Evolutionary conservation across 2,888 invertebrate species (phyloP).

Genomic region (Atrina japonica): DNA sequence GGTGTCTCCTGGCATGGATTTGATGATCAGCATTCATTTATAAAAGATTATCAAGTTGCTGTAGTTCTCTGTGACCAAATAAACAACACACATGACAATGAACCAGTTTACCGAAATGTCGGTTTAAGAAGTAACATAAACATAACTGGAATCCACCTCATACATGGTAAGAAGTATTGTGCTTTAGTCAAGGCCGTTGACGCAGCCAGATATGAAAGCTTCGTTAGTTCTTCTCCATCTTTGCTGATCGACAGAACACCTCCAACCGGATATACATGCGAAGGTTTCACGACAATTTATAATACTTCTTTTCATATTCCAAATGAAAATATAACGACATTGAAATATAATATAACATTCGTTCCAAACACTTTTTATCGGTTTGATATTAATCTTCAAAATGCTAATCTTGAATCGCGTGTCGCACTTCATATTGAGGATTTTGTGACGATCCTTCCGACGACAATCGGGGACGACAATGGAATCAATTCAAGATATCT

Average conservation of each 20-base stretch:
- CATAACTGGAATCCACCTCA: conserved; percentile 31
- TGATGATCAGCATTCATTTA: conserved; percentile 46
- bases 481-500: background rate
- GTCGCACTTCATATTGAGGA: too few relatives aligned
- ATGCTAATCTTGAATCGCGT: too few relatives aligned
- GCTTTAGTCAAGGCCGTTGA: conserved; percentile 51
- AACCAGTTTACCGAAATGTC: background rate
- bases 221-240: conserved; percentile 21
- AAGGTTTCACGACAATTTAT: conserved; percentile 81
- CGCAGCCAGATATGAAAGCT: conserved; percentile 47
- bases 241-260: conserved; percentile 46
- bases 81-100: conserved; percentile 4
- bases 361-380: too few relatives aligned
- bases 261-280: conserved; percentile 29
- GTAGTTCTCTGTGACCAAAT: conserved; percentile 11
- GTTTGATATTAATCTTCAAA: too few relatives aligned
- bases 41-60: conserved; percentile 43
- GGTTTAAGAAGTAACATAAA: conserved; percentile 9
- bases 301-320: too few relatives aligned
- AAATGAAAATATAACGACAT: too few relatives aligned
- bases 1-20: too few relatives aligned
- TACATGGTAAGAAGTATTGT: conserved; percentile 38
- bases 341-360: too few relatives aligned
- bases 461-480: background rate
- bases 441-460: background rate